Evolutionary conservation across 2,888 invertebrate genomes (phyloP).

Genomic region (Cryptophagus acutangulus): DNA sequence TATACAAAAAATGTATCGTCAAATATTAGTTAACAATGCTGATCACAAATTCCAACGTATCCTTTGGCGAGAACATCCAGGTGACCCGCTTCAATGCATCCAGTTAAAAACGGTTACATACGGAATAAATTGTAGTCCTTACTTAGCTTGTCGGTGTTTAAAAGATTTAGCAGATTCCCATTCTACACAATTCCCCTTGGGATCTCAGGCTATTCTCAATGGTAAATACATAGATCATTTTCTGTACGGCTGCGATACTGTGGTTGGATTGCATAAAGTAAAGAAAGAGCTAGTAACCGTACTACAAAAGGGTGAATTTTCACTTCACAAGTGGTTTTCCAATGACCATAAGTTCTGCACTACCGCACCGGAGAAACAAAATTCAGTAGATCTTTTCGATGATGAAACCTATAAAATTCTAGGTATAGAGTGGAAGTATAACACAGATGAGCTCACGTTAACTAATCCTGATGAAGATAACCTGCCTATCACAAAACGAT

Average conservation of each 20-base stretch:
- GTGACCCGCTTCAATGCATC: conserved; percentile 14
- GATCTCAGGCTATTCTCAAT: conserved; percentile 3
- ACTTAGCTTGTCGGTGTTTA: conserved; percentile 13
- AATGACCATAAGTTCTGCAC: conserved; percentile 8
- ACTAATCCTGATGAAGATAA: conserved; percentile 11
- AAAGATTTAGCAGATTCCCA: conserved; percentile 13
- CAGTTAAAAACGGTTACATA: conserved; percentile 19
- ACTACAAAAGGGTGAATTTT: conserved; percentile 8
- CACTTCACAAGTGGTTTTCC: conserved; percentile 17
- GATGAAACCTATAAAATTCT: not conserved
- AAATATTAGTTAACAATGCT: conserved; percentile 13
- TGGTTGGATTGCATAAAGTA: conserved; percentile 7
- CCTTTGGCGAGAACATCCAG: conserved; percentile 18
- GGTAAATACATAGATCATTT: conserved; percentile 11
- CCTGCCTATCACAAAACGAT: conserved; percentile 11
- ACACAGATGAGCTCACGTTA: conserved; percentile 3
- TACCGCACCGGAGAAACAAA: not conserved
- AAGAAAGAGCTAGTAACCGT: conserved; percentile 10
- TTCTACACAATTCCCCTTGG: conserved; percentile 6
- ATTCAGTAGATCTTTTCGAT: no score
- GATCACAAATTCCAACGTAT: conserved; percentile 18
- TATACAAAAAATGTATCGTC: conserved; percentile 21
- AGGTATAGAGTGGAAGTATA: not conserved
- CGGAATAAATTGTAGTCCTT: conserved; percentile 18
- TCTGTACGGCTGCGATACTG: conserved; percentile 2